Conservation (phyloP, 1,140 invertebrate species). For the Hirudo medicinalis region DNA sequence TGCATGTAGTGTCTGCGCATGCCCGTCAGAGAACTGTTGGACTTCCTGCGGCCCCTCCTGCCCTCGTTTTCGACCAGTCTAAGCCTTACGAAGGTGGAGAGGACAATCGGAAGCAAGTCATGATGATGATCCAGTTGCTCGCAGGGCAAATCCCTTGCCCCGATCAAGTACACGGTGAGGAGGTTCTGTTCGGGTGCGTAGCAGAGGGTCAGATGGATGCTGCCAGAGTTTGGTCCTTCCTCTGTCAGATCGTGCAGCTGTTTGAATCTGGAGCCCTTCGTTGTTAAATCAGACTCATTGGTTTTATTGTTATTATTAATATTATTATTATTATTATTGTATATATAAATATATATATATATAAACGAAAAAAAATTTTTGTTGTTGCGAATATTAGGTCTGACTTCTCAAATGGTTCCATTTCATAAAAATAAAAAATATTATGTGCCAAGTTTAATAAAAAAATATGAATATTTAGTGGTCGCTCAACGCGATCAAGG, state of each 20-base stretch:
- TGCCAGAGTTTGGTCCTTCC: background rate
- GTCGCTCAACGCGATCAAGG: too few relatives aligned
- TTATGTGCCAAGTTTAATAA: too few relatives aligned
- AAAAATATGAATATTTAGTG: too few relatives aligned
- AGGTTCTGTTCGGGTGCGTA: constrained; percentile 34
- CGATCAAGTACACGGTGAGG: constrained; percentile 34
- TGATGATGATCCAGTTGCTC: background rate
- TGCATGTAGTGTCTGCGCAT: constrained; percentile 6
- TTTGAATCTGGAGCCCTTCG: background rate
- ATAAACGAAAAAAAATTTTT: too few relatives aligned
- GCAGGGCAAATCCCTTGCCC: constrained; percentile 31
- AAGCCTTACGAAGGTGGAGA: background rate
- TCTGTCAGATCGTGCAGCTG: background rate
- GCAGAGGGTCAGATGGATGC: constrained; percentile 32
- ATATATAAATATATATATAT: too few relatives aligned
- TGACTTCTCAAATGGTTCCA: too few relatives aligned
- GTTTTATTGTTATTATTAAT: too few relatives aligned
- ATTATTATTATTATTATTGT: too few relatives aligned
- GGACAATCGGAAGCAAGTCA: background rate
- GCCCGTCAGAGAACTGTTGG: background rate
- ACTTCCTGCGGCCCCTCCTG: background rate
- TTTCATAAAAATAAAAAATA: too few relatives aligned
- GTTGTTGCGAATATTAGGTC: too few relatives aligned
- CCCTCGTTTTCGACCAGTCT: background rate
- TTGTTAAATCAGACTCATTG: too few relatives aligned